These are phyloP conservation scores for Datnioides undecimradiatus DNA, from an alignment of 2,113 vertebrate genomes.

Conservation along the genomic window DNA sequence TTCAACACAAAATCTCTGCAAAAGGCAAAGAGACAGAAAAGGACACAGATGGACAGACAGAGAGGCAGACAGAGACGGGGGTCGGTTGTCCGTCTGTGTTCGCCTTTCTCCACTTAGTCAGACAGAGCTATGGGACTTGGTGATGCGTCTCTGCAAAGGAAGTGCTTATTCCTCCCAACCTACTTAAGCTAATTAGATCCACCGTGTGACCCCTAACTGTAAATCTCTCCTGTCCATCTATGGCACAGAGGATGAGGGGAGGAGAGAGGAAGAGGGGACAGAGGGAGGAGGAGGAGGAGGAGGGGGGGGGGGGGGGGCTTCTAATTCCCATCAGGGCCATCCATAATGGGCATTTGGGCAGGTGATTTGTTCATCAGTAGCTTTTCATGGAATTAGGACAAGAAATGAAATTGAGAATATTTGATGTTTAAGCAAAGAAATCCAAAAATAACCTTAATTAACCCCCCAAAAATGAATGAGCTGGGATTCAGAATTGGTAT, in stretches of 20 bases:
- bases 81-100: constrained; percentile 32
- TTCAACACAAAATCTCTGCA: neutral
- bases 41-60: constrained; percentile 18
- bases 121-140: constrained; percentile 59
- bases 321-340: constrained; percentile 67
- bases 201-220: constrained; percentile 76
- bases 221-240: constrained; percentile 79
- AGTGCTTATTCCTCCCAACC: constrained; percentile 70
- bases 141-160: constrained; percentile 59
- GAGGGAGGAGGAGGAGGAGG: constrained; percentile 11
- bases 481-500: constrained; percentile 26
- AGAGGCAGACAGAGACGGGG: constrained; percentile 14
- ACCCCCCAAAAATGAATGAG: neutral
- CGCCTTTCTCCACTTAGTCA: constrained; percentile 60
- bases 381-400: constrained; percentile 28
- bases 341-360: constrained; percentile 54
- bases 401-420: constrained; percentile 39
- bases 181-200: constrained; percentile 84
- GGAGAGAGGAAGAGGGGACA: constrained; percentile 8
- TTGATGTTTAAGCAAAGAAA: constrained; percentile 45
- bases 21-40: neutral
- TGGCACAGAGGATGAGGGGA: constrained; percentile 39
- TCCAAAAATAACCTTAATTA: constrained; percentile 48
- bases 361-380: constrained; percentile 56
- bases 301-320: constrained; percentile 58